Base-by-base conservation (phyloP, 2,888 invertebrate genomes). In the Aromia moschata region DNA sequence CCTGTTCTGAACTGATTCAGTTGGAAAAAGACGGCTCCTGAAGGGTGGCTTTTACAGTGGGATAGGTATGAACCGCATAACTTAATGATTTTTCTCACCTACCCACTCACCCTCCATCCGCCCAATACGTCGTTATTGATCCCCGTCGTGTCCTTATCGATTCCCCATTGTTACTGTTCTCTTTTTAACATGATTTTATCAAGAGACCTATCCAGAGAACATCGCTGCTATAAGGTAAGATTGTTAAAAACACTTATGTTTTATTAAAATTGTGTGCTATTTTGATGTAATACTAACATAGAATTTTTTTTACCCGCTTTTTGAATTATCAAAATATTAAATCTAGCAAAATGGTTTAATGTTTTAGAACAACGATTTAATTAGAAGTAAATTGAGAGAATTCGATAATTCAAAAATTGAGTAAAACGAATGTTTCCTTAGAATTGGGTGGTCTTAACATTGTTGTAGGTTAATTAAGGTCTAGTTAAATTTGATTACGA, bases 41-140 rank as follows among this genome's bases (percentile, higher is more conserved):
- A 83, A 37, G 88, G 88, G 72, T 89, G 89, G 89, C 83, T 84
- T 71, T 87, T 89, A 77, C 84, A 86, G 75, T 90, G 89, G 89
- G 88, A 89, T 86, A 89, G 89, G 89, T 89, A 89, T 81, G 84
- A 80, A 58, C 77, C 77, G 16, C 40, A 41, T 51, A 31, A 15
- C 47, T 78, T 63, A 65, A 53, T 5, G 18, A 12, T 41, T 31
- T 52, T 52, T 52, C 14, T 51, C 40, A 10, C 55, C 30, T 17
- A 3, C 11, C 14, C 52, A 11, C 16, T 20, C 15, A 20, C 44
- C 2, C 55, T 45, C 53, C 41, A n/a, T 51, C 44, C 51, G 2
- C 15, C 36, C 55, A n/a, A n/a, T n/a, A n/a, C n/a, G n/a, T n/a
- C n/a, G n/a, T n/a, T 36, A 38, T 44, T 36, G 25, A 30, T 12